Evolutionary conservation across 2,113 vertebrate species (phyloP), one percentile per base, ranked within the genome.

Genomic region (Parus major): DNA sequence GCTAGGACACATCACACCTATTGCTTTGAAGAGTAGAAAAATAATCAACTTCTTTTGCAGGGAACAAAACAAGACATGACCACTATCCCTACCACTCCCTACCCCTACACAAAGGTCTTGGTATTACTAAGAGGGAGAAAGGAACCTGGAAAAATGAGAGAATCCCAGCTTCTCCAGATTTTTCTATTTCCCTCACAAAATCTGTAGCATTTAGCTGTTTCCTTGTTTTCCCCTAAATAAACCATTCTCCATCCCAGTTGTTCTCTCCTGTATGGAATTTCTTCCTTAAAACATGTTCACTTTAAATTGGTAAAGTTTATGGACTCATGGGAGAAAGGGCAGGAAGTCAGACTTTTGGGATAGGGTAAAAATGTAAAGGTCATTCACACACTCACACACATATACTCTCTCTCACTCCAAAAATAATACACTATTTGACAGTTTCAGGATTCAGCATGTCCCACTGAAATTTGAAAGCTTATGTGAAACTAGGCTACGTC

Each of bases 341-440:
- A 97, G 96, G 96, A 98, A 97, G 96, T 97, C 94, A 97, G 94
- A 92, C 93, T 96, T 97, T 85, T 60, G 92, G 94, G 90, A 96
- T 61, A 92, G 77, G 80, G 92, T 96, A 97, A 96, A 97, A 97
- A 97, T 96, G 95, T 96, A 95, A 97, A 97, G 97, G 97, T 97
- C 97, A 95, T 95, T 96, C 97, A 95, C 95, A 95, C 93, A 95
- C 92, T 92, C 79, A 89, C 81, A 96, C 71, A 94, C 90, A 94
- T 29, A 5, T 86, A 92, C 73, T 90, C 86, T 90, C 83, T 88
- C 89, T 89, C 71, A 46, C 90, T 97, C 97, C 96, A 98, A 97
- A 97, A 97, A 97, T 96, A 98, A 98, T 96, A 97, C 83, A 95
- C 95, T 95, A 95, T 95, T 97, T 97, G 96, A 97, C 97, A 97